phyloP scores from a whole-genome alignment of 2,797 vertebrate genomes.

The Molossus alvarezi region DNA sequence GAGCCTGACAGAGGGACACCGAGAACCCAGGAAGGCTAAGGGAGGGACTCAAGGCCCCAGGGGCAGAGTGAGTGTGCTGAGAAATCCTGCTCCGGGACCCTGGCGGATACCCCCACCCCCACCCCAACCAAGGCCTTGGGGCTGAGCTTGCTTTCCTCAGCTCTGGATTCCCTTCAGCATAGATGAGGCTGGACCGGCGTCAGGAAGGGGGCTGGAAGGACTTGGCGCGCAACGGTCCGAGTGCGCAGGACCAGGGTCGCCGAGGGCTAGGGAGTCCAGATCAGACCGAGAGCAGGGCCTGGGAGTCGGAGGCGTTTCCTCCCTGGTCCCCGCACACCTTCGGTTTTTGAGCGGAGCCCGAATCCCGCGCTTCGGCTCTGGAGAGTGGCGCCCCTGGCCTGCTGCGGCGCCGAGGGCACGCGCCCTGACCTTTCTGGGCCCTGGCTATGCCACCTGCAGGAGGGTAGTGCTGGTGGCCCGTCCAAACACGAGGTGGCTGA shows the following conservation, averaged over 20 bases:
- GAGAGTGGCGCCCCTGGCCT: not conserved
- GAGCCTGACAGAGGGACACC: accelerated
- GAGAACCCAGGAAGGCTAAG: not conserved
- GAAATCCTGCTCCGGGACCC: not conserved
- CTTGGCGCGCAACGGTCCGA: not conserved
- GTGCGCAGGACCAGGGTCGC: not conserved
- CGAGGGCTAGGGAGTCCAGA: not conserved
- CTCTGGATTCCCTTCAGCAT: not conserved
- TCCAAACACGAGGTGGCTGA: not conserved
- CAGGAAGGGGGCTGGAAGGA: not conserved
- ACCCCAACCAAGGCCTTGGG: not conserved
- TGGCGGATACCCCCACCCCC: too few relatives aligned
- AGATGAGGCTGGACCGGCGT: not conserved
- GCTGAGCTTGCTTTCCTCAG: not conserved
- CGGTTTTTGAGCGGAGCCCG: accelerated
- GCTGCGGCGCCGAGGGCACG: not conserved
- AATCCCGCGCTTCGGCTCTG: accelerated
- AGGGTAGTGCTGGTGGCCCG: not conserved
- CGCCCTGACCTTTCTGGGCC: not conserved
- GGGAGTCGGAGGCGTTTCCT: not conserved
- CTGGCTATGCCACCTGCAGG: not conserved
- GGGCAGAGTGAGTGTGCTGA: not conserved
- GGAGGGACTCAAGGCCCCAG: not conserved
- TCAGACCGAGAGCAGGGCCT: not conserved
- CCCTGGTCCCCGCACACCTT: accelerated